Base-by-base conservation (phyloP, 2,113 vertebrate genomes). In the Picathartes gymnocephalus region DNA sequence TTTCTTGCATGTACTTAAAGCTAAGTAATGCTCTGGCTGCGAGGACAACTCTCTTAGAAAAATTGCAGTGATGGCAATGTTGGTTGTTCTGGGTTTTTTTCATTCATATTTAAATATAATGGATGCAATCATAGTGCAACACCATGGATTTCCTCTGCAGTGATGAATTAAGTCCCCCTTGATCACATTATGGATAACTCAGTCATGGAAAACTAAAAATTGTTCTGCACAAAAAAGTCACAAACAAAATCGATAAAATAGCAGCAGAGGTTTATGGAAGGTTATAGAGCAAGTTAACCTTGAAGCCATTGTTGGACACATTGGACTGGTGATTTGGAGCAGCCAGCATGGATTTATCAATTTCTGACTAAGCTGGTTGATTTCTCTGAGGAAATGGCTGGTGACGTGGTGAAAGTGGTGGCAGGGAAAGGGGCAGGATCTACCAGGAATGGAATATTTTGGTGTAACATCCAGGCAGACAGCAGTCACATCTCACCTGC, bases 381-480 rank as follows among this genome's bases (percentile, higher is more conserved):
- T 20, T 85, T 61, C 70, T 33, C 1, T 2, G 6, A 33, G 37
- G 37, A 40, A 44, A 23, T 56, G 4, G 39, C 18, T n/a, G 13
- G 7, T 54, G 68, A 21, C 0, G 0, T 30, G 31, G 9, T 54
- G 13, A 47, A 18, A 35, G 7, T 8, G 7, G 7, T 42, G 12
- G 24, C 62, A 56, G 44, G 9, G 24, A 60, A 66, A 11, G 18
- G 15, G 2, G 1, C 39, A 31, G 2, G 4, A 57, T 8, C 18
- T 35, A 4, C 21, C 76, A 76, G 15, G 17, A 82, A 47, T 37
- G 17, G 30, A 19, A 66, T 9, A 6, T 83, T 90, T 56, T 37
- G 16, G 1, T 56, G 24, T 71, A 21, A 56, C 13, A 3, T 27
- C 31, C 23, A 23, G 27, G 35, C 60, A 39, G 33, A 47, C 12